These are phyloP conservation scores for Caenorhabditis imperialis DNA, from an alignment of 2,888 invertebrate species.

Conservation along the genomic window DNA sequence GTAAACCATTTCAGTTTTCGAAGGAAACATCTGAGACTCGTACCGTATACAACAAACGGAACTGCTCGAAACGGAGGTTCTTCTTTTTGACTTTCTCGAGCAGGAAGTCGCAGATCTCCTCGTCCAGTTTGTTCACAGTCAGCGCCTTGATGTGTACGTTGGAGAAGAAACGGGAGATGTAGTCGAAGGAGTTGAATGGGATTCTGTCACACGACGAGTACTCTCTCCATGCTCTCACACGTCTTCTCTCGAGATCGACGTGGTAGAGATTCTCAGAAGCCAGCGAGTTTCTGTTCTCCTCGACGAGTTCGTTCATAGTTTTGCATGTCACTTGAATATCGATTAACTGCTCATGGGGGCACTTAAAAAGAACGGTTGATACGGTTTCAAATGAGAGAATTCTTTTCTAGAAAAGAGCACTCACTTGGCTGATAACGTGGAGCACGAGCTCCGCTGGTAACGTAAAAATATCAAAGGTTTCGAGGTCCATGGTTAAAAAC, in stretches of 20 bases:
- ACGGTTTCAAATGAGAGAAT: neutral
- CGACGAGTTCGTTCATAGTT: constrained; percentile 14
- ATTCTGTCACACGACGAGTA: constrained; percentile 50
- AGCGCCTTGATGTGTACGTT: constrained; percentile 39
- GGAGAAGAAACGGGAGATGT: constrained; percentile 38
- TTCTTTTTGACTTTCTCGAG: constrained; percentile 11
- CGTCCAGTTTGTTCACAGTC: constrained; percentile 46
- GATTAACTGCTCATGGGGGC: constrained; percentile 6
- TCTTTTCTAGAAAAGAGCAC: neutral
- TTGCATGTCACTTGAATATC: constrained; percentile 24
- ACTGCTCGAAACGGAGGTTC: constrained; percentile 38
- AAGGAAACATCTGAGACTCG: neutral
- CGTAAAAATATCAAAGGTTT: constrained; percentile 6
- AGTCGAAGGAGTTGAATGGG: constrained; percentile 39
- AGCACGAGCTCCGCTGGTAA: constrained; percentile 22
- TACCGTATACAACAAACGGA: constrained; percentile 42
- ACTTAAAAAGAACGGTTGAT: too few relatives aligned
- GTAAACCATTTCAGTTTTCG: neutral
- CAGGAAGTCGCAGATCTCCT: constrained; percentile 31
- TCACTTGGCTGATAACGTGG: constrained; percentile 28
- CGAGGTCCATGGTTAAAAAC: constrained; percentile 11
- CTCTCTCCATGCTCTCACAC: constrained; percentile 45
- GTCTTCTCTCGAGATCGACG: constrained; percentile 42
- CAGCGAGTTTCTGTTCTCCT: constrained; percentile 26
- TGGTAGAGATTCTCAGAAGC: constrained; percentile 32